These are phyloP conservation scores for Hemicordylus capensis DNA, from an alignment of 2,113 vertebrate species.

Conservation along the genomic window DNA sequence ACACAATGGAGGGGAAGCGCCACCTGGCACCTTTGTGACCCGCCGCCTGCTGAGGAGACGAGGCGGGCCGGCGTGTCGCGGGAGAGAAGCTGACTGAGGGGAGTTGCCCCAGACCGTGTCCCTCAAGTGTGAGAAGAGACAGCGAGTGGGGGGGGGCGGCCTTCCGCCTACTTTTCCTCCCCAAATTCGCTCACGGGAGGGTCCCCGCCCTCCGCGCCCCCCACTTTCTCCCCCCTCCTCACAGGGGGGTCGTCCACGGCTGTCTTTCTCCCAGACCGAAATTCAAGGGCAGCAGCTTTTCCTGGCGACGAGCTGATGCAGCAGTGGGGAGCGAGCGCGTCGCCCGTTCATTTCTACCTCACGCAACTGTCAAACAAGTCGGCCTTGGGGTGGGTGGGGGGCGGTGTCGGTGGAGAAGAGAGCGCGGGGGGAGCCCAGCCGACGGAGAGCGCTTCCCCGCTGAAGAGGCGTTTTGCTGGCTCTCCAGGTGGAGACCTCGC, in stretches of 20 bases:
- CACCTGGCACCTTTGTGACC: slow-evolving; percentile 16
- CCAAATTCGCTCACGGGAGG: too few species aligned
- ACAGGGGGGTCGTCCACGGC: not conserved
- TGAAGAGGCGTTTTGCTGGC: not conserved
- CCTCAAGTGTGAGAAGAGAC: too few species aligned
- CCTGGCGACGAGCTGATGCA: not conserved
- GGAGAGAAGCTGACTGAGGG: not conserved
- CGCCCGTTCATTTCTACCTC: not conserved
- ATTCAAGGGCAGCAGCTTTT: not conserved
- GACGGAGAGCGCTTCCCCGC: not conserved
- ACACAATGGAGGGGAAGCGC: slow-evolving; percentile 20
- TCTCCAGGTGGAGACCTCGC: not conserved
- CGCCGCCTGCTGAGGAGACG: not conserved
- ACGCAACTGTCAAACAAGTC: not conserved
- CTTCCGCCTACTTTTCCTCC: too few species aligned
- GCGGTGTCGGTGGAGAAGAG: too few species aligned
- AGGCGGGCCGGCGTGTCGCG: too few species aligned
- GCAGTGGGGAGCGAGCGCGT: too few species aligned
- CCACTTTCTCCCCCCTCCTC: too few species aligned
- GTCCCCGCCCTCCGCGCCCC: too few species aligned
- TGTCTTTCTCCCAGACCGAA: not conserved
- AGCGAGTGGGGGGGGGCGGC: too few species aligned
- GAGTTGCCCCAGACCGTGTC: too few species aligned
- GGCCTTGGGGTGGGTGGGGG: too few species aligned
- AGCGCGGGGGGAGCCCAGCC: too few species aligned